Conservation (phyloP, 1,140 invertebrate genomes). For the Caenorhabditis latens region DNA sequence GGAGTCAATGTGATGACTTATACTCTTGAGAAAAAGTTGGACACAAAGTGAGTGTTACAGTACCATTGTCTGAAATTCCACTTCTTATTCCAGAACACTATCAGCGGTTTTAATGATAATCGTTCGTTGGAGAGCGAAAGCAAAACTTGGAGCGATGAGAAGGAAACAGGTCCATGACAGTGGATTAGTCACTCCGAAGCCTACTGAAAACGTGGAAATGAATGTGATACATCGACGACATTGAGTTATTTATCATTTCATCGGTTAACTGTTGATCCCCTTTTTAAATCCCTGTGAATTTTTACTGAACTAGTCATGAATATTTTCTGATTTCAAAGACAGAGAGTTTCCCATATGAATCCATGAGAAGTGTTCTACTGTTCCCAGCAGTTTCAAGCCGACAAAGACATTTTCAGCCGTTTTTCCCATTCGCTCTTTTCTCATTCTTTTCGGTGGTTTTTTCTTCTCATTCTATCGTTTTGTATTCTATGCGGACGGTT, state of each 20-base stretch:
- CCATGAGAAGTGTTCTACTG: background rate
- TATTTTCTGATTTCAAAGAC: background rate
- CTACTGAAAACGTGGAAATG: conserved; percentile 39
- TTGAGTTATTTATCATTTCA: background rate
- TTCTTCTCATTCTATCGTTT: background rate
- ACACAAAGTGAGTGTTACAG: conserved; percentile 65
- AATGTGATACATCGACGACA: conserved; percentile 30
- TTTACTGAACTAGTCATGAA: background rate
- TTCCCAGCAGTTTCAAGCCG: background rate
- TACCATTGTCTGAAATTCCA: background rate
- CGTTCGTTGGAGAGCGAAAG: conserved; percentile 60
- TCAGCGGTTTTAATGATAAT: conserved; percentile 55
- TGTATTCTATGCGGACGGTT: conserved; percentile 20
- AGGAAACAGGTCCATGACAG: conserved; percentile 45
- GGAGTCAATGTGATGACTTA: conserved; percentile 73
- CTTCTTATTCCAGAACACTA: conserved; percentile 44
- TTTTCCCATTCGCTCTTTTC: background rate
- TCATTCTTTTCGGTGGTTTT: background rate
- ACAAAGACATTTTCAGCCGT: background rate
- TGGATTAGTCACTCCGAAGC: background rate
- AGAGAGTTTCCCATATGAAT: background rate
- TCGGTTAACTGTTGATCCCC: background rate
- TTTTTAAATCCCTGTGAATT: background rate
- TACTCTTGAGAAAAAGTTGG: conserved; percentile 73
- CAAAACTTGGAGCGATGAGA: conserved; percentile 49